Base-by-base conservation (phyloP, 2,797 vertebrate genomes). In the Threskiornis aethiopicus region DNA sequence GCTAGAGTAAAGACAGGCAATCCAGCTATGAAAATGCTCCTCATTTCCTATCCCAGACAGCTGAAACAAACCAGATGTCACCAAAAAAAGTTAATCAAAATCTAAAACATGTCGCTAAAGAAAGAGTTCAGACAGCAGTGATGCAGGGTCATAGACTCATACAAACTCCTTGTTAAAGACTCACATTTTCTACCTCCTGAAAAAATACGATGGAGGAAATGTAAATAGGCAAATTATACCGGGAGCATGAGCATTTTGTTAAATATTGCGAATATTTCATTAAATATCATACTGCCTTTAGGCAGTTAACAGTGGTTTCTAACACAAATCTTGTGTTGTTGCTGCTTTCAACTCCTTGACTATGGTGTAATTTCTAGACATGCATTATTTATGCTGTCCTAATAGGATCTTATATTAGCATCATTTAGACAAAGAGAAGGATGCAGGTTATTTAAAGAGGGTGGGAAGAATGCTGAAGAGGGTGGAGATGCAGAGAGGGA, bases 61-160 rank as follows among this genome's bases (percentile, higher is more conserved):
- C 85, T 96, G 94, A 96, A 96, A 82, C 59, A 95, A 96, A 96
- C 79, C 91, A 97, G 94, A 96, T 94, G 92, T 94, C 58, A 84
- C 52, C 11, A 33, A 14, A 28, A 41, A 51, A 72, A 33, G 17
- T 61, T 54, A 78, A 77, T 89, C 9, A 86, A 81, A 88, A 93
- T 73, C 39, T 77, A 80, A 92, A 94, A 20, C 20, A 28, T 46
- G 10, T 64, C 71, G 64, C 65, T 89, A 64, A 76, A 88, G 39
- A 87, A 92, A 84, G 55, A 94, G 49, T 65, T 91, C 39, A 85
- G 49, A 57, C 22, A 62, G n/a, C 5, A 67, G 14, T 28, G 54
- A 57, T 46, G 18, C 18, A 69, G 35, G n/a, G 51, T 59, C n/a
- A 58, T 5, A 46, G 46, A 58, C 11, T 44, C 29, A 16, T 47